A percentile compares a stretch with the other conserved stretches of the same genome.
phyloP scores from a whole-genome alignment of 1,140 invertebrate species.

The Panulirus ornatus region DNA sequence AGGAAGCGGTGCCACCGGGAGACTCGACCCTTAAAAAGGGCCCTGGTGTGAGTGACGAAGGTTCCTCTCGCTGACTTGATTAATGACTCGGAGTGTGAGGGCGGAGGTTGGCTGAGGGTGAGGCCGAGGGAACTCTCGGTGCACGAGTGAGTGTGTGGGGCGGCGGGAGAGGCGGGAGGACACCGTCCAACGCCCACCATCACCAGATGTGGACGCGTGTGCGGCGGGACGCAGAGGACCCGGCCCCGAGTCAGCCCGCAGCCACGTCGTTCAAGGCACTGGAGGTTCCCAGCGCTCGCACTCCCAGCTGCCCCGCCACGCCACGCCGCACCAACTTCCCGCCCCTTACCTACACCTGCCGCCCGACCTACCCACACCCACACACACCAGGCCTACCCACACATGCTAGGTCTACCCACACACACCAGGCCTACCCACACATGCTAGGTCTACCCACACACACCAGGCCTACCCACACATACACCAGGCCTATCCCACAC shows the following conservation, averaged over 20 bases:
- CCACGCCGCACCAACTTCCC: background rate
- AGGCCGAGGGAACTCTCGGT: background rate
- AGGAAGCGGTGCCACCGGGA: background rate
- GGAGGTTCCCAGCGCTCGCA: constrained; percentile 6
- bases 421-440: no score
- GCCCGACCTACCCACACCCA: background rate
- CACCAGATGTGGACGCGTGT: background rate
- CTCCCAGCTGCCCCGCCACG: background rate
- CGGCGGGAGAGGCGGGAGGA: background rate
- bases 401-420: no score
- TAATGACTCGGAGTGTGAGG: background rate
- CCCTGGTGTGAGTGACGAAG: background rate
- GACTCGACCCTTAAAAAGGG: background rate
- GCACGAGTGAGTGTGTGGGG: background rate
- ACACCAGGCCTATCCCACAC: no score
- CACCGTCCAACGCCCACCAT: constrained; percentile 17
- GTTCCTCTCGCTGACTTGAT: background rate
- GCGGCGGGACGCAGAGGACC: background rate
- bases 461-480: constrained; percentile 10
- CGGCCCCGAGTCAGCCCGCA: constrained; percentile 21
- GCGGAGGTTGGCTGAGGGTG: background rate
- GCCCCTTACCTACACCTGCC: background rate
- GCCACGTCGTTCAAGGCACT: constrained; percentile 37
- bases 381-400: background rate
- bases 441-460: no score